Conservation (phyloP, 2,888 invertebrate genomes). For the Nymphalis polychloros region DNA sequence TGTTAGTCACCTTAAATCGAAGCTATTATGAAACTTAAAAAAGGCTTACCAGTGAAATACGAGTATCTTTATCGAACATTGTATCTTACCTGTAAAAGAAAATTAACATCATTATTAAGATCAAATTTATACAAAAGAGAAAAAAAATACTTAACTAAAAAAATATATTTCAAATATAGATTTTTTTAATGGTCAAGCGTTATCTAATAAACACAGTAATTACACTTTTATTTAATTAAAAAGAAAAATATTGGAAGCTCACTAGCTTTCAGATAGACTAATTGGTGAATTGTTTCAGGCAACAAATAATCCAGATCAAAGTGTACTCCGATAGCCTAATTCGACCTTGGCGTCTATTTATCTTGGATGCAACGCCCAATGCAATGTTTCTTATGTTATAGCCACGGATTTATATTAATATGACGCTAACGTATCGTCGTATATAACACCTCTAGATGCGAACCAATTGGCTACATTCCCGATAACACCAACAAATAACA, state of each 20-base stretch:
- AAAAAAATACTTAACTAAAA: too few relatives aligned
- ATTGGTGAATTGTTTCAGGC: conserved; percentile 22
- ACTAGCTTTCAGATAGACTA: conserved; percentile 10
- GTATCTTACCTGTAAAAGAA: conserved; percentile 38
- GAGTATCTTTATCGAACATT: conserved; percentile 2
- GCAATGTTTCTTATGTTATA: conserved; percentile 45
- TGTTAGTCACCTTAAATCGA: too few relatives aligned
- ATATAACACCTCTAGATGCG: conserved; percentile 54
- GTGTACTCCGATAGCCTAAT: conserved; percentile 13
- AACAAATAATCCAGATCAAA: conserved; percentile 37
- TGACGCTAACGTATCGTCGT: conserved; percentile 45
- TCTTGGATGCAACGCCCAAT: conserved; percentile 47
- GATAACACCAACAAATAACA: conserved; percentile 55
- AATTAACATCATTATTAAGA: conserved; percentile 15
- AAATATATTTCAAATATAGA: too few relatives aligned
- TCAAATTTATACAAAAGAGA: too few relatives aligned
- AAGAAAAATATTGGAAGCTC: background rate
- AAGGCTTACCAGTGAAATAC: background rate
- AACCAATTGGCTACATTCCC: conserved; percentile 59
- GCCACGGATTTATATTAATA: conserved; percentile 42
- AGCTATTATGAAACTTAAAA: too few relatives aligned
- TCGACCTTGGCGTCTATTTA: conserved; percentile 48
- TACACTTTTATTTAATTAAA: too few relatives aligned
- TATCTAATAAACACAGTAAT: too few relatives aligned
- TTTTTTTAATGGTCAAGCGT: too few relatives aligned